Evolutionary conservation across 2,797 vertebrate genomes (phyloP), one percentile per base, ranked within the genome.

Genomic region (Rhadinocentrus ornatus): DNA sequence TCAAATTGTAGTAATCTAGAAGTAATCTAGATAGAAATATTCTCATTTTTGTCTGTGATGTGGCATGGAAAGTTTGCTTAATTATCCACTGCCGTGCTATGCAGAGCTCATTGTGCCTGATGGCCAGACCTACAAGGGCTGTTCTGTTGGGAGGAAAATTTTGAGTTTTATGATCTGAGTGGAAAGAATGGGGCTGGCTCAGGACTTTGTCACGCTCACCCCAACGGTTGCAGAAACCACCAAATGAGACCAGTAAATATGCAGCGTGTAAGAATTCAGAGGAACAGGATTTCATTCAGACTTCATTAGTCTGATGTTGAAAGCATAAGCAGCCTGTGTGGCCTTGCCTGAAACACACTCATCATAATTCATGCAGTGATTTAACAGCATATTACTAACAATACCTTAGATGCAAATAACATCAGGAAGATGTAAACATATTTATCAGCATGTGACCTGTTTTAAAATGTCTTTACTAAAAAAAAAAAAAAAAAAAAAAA

Each of bases 161-260:
- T 76, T 8, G 18, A 74, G 76, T 92, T 92, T 93, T 91, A 91
- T 91, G 86, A 88, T 90, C 78, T 10, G 78, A 89, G 89, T 91
- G 91, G 91, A 92, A 93, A 93, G 89, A 92, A 91, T 83, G 81
- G 88, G 83, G 83, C 87, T 86, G 86, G 83, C 87, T 85, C 88
- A 46, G 87, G 87, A 77, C 80, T 89, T 79, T 89, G 81, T 92
- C 88, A 85, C 84, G 81, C 81, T 87, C 88, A 72, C 85, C 83
- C 82, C 66, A 78, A 86, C 83, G 76, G 84, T 83, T 91, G 83
- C 86, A 78, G 63, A 84, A 91, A 87, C 82, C 78, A 50, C 85
- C 80, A 88, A 90, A 90, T 73, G 84, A 86, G 82, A 81, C 80
- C 71, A 82, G 87, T 90, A 90, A 91, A 92, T 90, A 80, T 83